Evolutionary conservation across 1,140 invertebrate genomes (phyloP).

Genomic region (Coptotermes formosanus): DNA sequence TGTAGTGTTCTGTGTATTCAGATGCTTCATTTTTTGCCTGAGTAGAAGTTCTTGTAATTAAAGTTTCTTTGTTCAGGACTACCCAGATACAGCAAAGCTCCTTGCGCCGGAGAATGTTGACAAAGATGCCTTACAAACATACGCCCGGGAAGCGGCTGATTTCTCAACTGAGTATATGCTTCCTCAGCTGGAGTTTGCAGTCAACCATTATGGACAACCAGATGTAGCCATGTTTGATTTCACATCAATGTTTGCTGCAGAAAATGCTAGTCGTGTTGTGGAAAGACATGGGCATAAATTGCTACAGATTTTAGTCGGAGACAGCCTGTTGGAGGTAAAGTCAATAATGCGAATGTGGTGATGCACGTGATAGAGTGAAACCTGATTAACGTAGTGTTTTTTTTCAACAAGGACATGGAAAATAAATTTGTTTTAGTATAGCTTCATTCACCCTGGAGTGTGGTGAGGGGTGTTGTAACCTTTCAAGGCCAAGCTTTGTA

Average conservation of each 20-base stretch:
- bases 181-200: constrained; percentile 89
- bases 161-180: constrained; percentile 93
- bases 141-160: constrained; percentile 92
- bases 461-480: no score
- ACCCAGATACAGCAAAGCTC: constrained; percentile 83
- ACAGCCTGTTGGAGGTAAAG: constrained; percentile 86
- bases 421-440: no score
- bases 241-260: constrained; percentile 97
- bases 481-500: no score
- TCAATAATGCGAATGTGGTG: background rate
- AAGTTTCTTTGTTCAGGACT: constrained; percentile 65
- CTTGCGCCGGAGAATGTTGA: constrained; percentile 89
- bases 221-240: constrained; percentile 99
- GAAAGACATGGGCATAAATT: constrained; percentile 77
- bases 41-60: no score
- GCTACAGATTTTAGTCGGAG: constrained; percentile 88
- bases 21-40: no score
- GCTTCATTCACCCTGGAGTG: no score
- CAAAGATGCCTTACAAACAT: constrained; percentile 82
- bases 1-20: no score
- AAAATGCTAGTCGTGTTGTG: constrained; percentile 84
- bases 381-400: no score
- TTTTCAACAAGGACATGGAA: no score
- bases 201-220: constrained; percentile 96
- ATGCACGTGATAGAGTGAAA: no score